Evolutionary conservation across 2,113 vertebrate genomes (phyloP).

Genomic region (Microcebus jonahi): DNA sequence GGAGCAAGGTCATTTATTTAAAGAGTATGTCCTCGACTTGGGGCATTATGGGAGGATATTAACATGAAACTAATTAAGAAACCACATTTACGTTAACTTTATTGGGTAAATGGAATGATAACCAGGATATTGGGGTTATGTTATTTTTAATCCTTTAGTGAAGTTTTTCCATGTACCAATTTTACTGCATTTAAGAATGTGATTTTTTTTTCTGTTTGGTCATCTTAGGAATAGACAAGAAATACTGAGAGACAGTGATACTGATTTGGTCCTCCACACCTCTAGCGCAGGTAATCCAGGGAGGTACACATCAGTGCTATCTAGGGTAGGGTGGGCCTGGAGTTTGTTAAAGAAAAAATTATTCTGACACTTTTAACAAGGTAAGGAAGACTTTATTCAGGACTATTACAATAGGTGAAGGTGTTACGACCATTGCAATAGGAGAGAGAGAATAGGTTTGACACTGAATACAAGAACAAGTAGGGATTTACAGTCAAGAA

Average conservation of each 20-base stretch:
- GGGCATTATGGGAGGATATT: background rate
- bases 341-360: background rate
- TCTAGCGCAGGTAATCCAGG: background rate
- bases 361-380: background rate
- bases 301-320: background rate
- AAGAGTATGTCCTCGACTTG: background rate
- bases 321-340: background rate
- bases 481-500: background rate
- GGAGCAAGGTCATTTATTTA: background rate
- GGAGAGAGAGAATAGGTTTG: background rate
- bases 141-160: background rate
- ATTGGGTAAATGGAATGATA: background rate
- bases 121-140: background rate
- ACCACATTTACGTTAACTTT: background rate
- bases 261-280: background rate
- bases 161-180: background rate
- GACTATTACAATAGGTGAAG: background rate
- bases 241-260: background rate
- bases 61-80: background rate
- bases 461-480: background rate
- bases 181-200: background rate
- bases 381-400: background rate
- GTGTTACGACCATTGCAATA: background rate
- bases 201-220: background rate
- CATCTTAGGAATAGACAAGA: background rate